phyloP scores from a whole-genome alignment of 2,888 invertebrate genomes.

The Athalia rosae region DNA sequence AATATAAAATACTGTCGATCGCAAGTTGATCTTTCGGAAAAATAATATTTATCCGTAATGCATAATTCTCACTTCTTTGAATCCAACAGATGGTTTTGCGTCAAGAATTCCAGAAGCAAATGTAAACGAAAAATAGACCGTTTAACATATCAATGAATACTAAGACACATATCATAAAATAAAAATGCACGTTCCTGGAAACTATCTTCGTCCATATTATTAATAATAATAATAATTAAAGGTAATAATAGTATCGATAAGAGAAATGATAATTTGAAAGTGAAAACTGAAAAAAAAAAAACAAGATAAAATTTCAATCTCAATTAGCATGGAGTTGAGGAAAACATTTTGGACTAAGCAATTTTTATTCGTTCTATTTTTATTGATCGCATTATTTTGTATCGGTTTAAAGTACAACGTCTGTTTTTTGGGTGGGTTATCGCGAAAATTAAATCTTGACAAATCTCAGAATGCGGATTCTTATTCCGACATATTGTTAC shows the following conservation, averaged over 20 bases:
- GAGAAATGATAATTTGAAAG: too few relatives aligned
- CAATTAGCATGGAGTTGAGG: slow-evolving; percentile 53
- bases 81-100: slow-evolving; percentile 16
- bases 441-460: slow-evolving; percentile 56
- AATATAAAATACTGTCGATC: too few relatives aligned
- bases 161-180: slow-evolving; percentile 21
- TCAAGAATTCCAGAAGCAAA: background rate
- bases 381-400: slow-evolving; percentile 61
- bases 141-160: slow-evolving; percentile 29
- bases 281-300: background rate
- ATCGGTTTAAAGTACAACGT: slow-evolving; percentile 62
- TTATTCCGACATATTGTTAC: slow-evolving; percentile 34
- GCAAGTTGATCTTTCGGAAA: too few relatives aligned
- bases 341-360: slow-evolving; percentile 54
- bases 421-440: slow-evolving; percentile 61
- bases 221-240: background rate
- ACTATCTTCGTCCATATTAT: slow-evolving; percentile 38
- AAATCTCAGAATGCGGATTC: slow-evolving; percentile 53
- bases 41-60: too few relatives aligned
- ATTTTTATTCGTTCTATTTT: slow-evolving; percentile 53
- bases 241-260: too few relatives aligned
- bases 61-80: too few relatives aligned
- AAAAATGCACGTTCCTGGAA: slow-evolving; percentile 45
- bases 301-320: background rate
- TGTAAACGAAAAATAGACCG: background rate